Evolutionary conservation across 2,113 vertebrate genomes (phyloP), one percentile per base, ranked within the genome.

Genomic region (Oreochromis tanganicae): DNA sequence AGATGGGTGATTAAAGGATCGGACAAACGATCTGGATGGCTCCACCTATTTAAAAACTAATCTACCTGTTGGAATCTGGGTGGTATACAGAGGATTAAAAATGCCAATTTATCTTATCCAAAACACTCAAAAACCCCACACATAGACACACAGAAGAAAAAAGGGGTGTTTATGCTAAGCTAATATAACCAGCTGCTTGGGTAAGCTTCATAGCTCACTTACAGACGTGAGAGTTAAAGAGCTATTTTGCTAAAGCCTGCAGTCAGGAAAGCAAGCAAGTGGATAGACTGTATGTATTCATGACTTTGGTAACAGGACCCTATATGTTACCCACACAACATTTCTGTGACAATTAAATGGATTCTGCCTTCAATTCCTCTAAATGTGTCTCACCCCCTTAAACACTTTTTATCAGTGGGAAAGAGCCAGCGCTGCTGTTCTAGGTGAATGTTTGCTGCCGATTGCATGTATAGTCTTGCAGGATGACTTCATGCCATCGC

Each of bases 401-500:
- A 66, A 78, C 66, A 9, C 61, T 82, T 91, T 81, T 55, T 79
- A 71, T 86, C 79, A 89, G 54, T 63, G 81, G 80, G 85, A 90
- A 84, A 88, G 52, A 83, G 50, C 85, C 85, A 87, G 56, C 55
- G 1, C 16, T 41, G 41, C 57, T 84, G 75, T 11, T 84, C 55
- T 46, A 43, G 29, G 14, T 66, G 66, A 63, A 43, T 61, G 41
- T 80, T 87, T 85, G 83, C 83, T 57, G 87, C 21, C 43, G 55
- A 46, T 79, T 80, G 85, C 93, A 91, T 95, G 94, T 92, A 66
- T 56, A 81, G 83, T 95, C 93, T 92, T 94, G 93, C 85, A 82
- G 81, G 43, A 89, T 94, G 94, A 95, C 94, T 95, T 95, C 92
- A 95, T 92, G 88, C 89, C 84, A 89, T 87, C 55, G 43, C 59